Evolutionary conservation across 2,797 vertebrate genomes (phyloP), one percentile per base, ranked within the genome.

Genomic region (Pseudochromis fuscus): DNA sequence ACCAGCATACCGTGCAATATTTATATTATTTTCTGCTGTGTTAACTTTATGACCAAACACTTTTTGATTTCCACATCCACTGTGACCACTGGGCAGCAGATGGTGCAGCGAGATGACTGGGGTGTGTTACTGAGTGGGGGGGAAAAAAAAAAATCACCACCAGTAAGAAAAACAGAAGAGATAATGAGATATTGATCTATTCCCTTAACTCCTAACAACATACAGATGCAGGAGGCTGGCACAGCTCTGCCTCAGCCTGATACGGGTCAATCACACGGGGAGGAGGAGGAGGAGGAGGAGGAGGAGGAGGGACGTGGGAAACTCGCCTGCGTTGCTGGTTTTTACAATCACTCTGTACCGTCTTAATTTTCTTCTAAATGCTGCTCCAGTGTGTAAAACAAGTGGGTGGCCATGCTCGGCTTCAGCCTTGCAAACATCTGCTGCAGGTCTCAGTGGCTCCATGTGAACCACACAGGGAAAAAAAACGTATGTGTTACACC

Each of bases 101-200:
- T 23, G 45, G 8, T 3, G 19, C 12, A 42, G 11, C 5, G 12
- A 46, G 23, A 78, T 49, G 51, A 37, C 18, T 18, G 45, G 45
- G 23, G 25, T 45, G 45, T 64, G 50, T 46, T 83, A 23, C 66
- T 55, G 4, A 44, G 48, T 40, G n/a, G n/a, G n/a, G n/a, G n/a
- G n/a, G n/a, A n/a, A n/a, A n/a, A n/a, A n/a, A n/a, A n/a, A n/a
- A 68, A 65, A 76, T 44, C 55, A 38, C 25, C 60, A 63, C 33
- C 53, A 72, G 42, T 45, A 31, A 67, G 45, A 61, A 83, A 74
- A 81, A 71, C 40, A 63, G 42, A 24, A 31, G 33, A 30, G 69
- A 57, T 87, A 81, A 86, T 85, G 69, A 75, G 67, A 72, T 84
- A 89, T 87, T 79, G 85, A 87, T 89, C 42, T 38, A 50, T 59